Evolutionary conservation across 1,140 invertebrate genomes (phyloP).

Genomic region (Sinella curviseta): DNA sequence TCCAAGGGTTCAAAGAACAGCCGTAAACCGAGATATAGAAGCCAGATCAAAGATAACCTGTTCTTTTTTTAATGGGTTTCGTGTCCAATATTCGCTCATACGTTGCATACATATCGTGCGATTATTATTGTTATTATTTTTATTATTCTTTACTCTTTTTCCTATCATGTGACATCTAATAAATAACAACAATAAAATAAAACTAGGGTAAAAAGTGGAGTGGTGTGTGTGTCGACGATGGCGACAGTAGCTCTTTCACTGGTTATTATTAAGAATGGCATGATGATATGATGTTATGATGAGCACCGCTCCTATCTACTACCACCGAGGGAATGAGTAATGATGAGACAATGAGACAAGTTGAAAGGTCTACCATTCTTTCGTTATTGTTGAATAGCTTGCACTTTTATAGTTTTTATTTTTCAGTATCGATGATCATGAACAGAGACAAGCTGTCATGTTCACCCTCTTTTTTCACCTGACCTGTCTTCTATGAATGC

Average conservation of each 20-base stretch:
- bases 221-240: not conserved
- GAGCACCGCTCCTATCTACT: no score
- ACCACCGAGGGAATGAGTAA: no score
- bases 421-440: not conserved
- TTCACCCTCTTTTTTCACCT: not conserved
- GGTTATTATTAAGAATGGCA: not conserved
- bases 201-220: not conserved
- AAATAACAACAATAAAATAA: not conserved
- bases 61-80: not conserved
- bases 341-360: conserved; percentile 19
- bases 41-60: conserved; percentile 15
- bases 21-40: not conserved
- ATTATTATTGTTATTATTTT: not conserved
- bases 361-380: not conserved
- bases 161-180: not conserved
- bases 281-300: no score
- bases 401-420: no score
- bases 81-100: not conserved
- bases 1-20: not conserved
- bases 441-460: not conserved
- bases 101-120: not conserved
- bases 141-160: not conserved
- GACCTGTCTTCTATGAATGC: not conserved
- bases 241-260: not conserved
- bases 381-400: no score